A percentile compares a stretch with the other conserved stretches of the same genome.
These are phyloP conservation scores for Hofmannophila pseudospretella DNA, from an alignment of 2,888 invertebrate genomes.

Conservation along the genomic window DNA sequence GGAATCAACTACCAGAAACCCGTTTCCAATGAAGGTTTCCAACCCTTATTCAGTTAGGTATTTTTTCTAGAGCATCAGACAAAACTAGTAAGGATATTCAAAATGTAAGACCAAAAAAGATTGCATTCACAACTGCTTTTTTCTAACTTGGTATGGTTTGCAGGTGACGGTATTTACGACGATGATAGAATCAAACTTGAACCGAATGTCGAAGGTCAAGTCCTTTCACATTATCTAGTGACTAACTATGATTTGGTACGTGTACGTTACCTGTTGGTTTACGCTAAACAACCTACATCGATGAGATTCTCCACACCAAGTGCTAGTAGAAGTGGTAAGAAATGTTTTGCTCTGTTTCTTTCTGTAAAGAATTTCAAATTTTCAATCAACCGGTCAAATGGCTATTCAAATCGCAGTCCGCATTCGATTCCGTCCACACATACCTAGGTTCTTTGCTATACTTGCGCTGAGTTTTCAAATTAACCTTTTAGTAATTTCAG, in stretches of 20 bases:
- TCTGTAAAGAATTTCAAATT: too few relatives aligned
- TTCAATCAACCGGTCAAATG: too few relatives aligned
- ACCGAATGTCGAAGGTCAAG: constrained; percentile 59
- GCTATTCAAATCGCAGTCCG: too few relatives aligned
- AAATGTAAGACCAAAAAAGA: too few relatives aligned
- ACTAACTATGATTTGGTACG: constrained; percentile 86
- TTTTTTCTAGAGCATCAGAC: too few relatives aligned
- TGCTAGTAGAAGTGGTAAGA: constrained; percentile 50
- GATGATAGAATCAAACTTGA: constrained; percentile 1
- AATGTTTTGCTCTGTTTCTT: constrained; percentile 1
- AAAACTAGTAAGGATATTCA: too few relatives aligned
- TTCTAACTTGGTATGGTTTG: not conserved
- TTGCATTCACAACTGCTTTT: not conserved
- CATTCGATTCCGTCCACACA: too few relatives aligned
- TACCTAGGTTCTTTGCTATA: too few relatives aligned
- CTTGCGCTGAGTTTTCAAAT: too few relatives aligned
- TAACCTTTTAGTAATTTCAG: too few relatives aligned
- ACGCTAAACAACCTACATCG: constrained; percentile 71
- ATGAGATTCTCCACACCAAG: constrained; percentile 53
- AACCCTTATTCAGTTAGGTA: too few relatives aligned
- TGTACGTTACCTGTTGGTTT: constrained; percentile 86
- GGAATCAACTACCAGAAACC: constrained; percentile 76
- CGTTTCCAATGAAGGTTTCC: constrained; percentile 52
- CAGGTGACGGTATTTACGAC: constrained; percentile 5
- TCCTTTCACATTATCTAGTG: constrained; percentile 82